Conservation (phyloP, 2,797 vertebrate species). For the Cyclura pinguis region DNA sequence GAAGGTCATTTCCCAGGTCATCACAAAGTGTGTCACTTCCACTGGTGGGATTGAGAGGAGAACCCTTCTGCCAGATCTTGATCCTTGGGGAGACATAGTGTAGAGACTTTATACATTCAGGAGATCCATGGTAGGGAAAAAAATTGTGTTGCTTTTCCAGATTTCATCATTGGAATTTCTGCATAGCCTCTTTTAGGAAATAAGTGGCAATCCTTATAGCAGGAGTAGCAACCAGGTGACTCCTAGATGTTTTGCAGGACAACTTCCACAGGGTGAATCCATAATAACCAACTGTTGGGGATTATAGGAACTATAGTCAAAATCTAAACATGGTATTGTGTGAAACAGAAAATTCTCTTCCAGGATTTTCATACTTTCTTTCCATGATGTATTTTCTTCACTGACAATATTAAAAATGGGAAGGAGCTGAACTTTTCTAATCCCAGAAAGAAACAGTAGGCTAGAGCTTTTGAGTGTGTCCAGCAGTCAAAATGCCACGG, state of each 20-base stretch:
- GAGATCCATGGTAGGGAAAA: not conserved
- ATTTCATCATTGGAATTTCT: not conserved
- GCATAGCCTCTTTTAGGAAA: not conserved
- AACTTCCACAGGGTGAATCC: not conserved
- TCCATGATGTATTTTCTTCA: not conserved
- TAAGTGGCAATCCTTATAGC: not conserved
- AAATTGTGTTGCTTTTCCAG: not conserved
- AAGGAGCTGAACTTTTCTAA: no score
- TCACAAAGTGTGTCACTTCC: no score
- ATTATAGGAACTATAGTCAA: no score
- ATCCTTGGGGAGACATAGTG: no score
- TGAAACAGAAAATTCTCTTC: not conserved
- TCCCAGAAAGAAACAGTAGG: no score
- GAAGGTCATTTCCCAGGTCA: no score
- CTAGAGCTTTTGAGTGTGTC: not conserved
- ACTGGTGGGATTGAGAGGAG: no score
- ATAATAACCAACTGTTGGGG: not conserved
- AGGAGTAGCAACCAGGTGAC: not conserved
- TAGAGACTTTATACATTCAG: not conserved
- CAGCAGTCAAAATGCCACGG: not conserved
- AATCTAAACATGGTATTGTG: no score
- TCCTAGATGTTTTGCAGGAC: not conserved
- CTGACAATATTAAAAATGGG: not conserved
- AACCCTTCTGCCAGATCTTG: no score
- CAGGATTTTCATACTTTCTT: not conserved